Evolutionary conservation across 2,797 vertebrate species (phyloP), one percentile per base, ranked within the genome.

Genomic region (Columba guinea): DNA sequence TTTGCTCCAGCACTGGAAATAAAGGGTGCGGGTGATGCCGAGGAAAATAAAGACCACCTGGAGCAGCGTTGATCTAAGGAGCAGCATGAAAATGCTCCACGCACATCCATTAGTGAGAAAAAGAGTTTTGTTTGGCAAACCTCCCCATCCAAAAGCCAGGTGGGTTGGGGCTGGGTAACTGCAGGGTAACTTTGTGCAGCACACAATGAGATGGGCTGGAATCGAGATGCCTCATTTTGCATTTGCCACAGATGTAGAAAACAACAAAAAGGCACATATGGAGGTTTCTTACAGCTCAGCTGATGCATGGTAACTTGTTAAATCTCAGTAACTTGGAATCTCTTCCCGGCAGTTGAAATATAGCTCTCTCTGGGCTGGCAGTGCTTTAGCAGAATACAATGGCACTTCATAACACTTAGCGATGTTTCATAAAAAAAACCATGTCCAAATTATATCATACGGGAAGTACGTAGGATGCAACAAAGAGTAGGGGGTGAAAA

Each of bases 401-500:
- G 78, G 65, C 77, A 64, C 89, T 73, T 75, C 51, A 34, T 60
- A 68, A 58, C 63, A 19, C 32, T 48, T 68, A 12, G 65, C 18
- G 88, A 75, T 37, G 76, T 27, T 23, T 82, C 65, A 17, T 68
- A 17, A 80, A 89, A 94, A 46, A 46, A 81, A 71, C 9, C 4
- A 35, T 7, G 3, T 41, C 65, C 81, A 21, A 76, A 87, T 81
- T 53, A 48, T 65, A 69, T 90, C 68, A 58, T 85, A 22, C 91
- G 91, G 96, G 95, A 96, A 94, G 64, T 46, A 65, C 39, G 52
- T 92, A 53, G 95, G 93, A 56, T 13, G 87, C 65, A 92, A 94
- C 88, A 89, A 87, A 93, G 95, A 93, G 84, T n/a, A 90, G 90
- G 73, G 88, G 90, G 95, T 95, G 92, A 96, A 95, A 95, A 95